Evolutionary conservation across 1,140 invertebrate species (phyloP).

Genomic region (Scaptodrosophila lebanonensis): DNA sequence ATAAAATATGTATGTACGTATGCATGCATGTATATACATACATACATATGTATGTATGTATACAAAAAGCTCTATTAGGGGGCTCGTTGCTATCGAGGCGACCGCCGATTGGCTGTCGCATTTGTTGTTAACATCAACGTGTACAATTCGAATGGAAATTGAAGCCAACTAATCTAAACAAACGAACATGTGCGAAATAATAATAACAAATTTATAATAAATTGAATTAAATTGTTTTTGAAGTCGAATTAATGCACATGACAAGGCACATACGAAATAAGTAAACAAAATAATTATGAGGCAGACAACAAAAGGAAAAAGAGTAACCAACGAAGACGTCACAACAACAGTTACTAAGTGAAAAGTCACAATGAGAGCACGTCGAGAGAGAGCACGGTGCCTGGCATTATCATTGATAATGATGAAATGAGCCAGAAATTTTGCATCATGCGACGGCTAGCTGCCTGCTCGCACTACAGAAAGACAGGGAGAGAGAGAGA

Average conservation of each 20-base stretch:
- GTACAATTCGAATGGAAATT: too few relatives aligned
- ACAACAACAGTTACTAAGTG: constrained; percentile 20
- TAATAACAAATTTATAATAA: constrained; percentile 1
- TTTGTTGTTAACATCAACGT: too few relatives aligned
- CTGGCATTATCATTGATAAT: constrained; percentile 11
- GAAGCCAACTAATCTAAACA: too few relatives aligned
- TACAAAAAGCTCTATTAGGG: too few relatives aligned
- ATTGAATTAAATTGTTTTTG: constrained; percentile 42
- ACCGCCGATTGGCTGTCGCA: too few relatives aligned
- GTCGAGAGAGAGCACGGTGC: constrained; percentile 18
- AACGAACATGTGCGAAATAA: too few relatives aligned
- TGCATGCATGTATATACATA: too few relatives aligned
- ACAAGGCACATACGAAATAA: constrained; percentile 20
- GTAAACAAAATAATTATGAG: constrained; percentile 74
- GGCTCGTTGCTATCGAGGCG: too few relatives aligned
- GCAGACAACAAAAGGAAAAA: constrained; percentile 52
- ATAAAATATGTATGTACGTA: too few relatives aligned
- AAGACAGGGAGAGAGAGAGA: too few relatives aligned
- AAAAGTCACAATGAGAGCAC: constrained; percentile 15
- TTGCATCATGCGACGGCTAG: constrained; percentile 1
- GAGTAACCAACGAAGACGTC: constrained; percentile 17
- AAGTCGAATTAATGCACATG: constrained; percentile 18
- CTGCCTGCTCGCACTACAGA: too few relatives aligned
- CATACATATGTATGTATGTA: too few relatives aligned
- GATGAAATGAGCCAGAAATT: constrained; percentile 6